Evolutionary conservation across 2,888 invertebrate genomes (phyloP).

Genomic region (Drosophila bunnanda): DNA sequence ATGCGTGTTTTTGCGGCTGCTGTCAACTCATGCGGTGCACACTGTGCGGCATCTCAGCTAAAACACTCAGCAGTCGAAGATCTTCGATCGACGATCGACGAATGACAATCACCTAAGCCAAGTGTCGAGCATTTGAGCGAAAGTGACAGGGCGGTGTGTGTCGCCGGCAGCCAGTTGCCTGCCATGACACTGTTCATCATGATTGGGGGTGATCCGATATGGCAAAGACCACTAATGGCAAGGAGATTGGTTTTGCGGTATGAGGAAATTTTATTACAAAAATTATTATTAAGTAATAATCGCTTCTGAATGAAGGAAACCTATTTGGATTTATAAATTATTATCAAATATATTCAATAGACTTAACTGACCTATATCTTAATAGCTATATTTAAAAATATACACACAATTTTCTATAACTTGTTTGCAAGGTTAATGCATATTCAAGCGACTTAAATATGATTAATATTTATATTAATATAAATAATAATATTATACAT

Average conservation of each 20-base stretch:
- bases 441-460: too few species aligned
- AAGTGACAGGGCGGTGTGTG: slow-evolving; percentile 65
- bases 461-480: too few species aligned
- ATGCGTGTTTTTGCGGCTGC: slow-evolving; percentile 39
- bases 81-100: slow-evolving; percentile 6
- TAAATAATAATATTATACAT: too few species aligned
- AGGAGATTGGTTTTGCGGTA: background rate
- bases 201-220: background rate
- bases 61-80: slow-evolving; percentile 48
- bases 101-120: slow-evolving; percentile 39
- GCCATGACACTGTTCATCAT: slow-evolving; percentile 59
- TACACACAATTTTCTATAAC: too few species aligned
- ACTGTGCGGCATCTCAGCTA: slow-evolving; percentile 61
- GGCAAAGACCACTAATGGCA: slow-evolving; percentile 7
- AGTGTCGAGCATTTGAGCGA: slow-evolving; percentile 58
- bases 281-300: background rate
- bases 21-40: slow-evolving; percentile 57
- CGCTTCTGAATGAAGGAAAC: background rate
- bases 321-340: background rate
- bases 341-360: too few species aligned
- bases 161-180: slow-evolving; percentile 29
- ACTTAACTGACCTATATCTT: too few species aligned
- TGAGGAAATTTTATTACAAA: background rate
- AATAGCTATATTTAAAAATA: too few species aligned
- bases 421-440: too few species aligned